phyloP scores from a whole-genome alignment of 2,888 invertebrate genomes.

The Alloscopus bannaensis region DNA sequence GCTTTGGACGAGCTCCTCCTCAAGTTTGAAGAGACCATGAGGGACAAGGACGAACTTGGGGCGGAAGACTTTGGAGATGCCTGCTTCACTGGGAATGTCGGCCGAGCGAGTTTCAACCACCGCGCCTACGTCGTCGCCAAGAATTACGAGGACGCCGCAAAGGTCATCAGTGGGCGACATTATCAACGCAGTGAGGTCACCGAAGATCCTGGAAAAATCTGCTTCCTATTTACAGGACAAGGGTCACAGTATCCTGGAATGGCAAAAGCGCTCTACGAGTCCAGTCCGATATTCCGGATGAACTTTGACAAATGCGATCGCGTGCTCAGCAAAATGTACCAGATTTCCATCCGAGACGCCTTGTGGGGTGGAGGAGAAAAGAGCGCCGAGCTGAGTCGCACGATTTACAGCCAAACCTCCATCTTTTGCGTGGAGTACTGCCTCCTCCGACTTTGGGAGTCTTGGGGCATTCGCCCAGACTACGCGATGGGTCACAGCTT shows the following conservation, averaged over 20 bases:
- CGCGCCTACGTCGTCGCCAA: constrained; percentile 42
- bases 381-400: constrained; percentile 14
- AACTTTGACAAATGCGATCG: constrained; percentile 55
- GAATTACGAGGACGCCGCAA: constrained; percentile 34
- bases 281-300: constrained; percentile 49
- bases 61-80: constrained; percentile 21
- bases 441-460: constrained; percentile 55
- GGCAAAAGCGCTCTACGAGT: constrained; percentile 54
- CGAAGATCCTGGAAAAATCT: constrained; percentile 33
- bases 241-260: constrained; percentile 60
- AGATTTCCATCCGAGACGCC: constrained; percentile 47
- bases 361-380: constrained; percentile 36
- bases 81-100: constrained; percentile 42
- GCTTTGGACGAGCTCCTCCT: constrained; percentile 36
- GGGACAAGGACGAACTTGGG: not conserved
- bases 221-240: constrained; percentile 63
- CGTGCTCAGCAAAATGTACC: constrained; percentile 32
- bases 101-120: constrained; percentile 47
- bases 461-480: constrained; percentile 58
- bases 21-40: constrained; percentile 29
- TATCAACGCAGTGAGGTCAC: constrained; percentile 12
- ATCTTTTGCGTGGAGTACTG: constrained; percentile 65
- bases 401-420: constrained; percentile 60
- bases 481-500: constrained; percentile 62
- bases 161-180: constrained; percentile 15